Evolutionary conservation across 92 coral and sea anemone genomes (phyloP).

Genomic region (Porites lobata): DNA sequence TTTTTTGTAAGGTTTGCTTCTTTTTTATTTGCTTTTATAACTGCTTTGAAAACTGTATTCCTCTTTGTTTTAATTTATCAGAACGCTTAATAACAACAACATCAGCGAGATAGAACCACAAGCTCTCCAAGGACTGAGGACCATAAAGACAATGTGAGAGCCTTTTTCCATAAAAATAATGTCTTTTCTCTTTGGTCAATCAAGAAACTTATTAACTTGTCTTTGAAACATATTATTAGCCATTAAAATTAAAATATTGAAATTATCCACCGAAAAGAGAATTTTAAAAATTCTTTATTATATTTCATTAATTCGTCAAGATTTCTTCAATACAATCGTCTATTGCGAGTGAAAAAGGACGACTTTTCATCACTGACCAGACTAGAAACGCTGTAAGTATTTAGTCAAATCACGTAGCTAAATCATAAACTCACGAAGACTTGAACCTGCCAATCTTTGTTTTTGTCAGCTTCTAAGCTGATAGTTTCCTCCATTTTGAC

Average conservation of each 20-base stretch:
- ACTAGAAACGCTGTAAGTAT: constrained; percentile 34
- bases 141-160: not conserved
- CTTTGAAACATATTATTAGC: not conserved
- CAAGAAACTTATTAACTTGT: not conserved
- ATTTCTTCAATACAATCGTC: constrained; percentile 40
- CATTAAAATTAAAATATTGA: not conserved
- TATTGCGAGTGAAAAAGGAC: constrained; percentile 11
- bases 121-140: constrained; percentile 3
- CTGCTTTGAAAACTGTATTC: not conserved
- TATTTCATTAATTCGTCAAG: not conserved
- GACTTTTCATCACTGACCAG: not conserved
- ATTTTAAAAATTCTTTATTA: not conserved
- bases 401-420: not conserved
- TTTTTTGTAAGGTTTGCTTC: no score
- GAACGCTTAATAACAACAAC: constrained; percentile 38
- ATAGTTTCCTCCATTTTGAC: no score
- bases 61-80: not conserved
- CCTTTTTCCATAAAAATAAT: not conserved
- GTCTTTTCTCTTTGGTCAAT: not conserved
- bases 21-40: no score
- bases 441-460: no score
- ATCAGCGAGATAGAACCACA: constrained; percentile 36
- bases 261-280: not conserved
- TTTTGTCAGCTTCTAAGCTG: no score
- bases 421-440: no score